phyloP scores from a whole-genome alignment of 2,797 vertebrate genomes.

The Macropodus opercularis region DNA sequence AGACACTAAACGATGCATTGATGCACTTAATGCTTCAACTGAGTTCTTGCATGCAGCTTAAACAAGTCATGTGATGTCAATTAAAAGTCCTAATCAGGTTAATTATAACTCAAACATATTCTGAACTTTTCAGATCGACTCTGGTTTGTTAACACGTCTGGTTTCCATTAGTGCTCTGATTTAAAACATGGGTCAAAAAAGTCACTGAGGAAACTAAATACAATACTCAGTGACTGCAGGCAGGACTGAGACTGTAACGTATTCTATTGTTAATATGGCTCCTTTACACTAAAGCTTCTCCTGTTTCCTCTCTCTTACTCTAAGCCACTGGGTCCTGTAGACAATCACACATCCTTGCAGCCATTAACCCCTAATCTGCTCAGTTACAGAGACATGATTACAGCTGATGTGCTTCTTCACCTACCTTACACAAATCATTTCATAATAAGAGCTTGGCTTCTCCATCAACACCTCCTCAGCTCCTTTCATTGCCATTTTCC shows the following conservation, averaged over 20 bases:
- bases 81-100: background rate
- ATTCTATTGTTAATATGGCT: background rate
- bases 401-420: background rate
- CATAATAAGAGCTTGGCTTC: constrained; percentile 5
- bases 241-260: too few relatives aligned
- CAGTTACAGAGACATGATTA: constrained; percentile 4
- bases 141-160: background rate
- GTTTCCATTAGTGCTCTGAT: background rate
- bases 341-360: background rate
- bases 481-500: too few relatives aligned
- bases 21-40: background rate
- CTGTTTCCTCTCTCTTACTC: background rate
- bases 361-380: constrained; percentile 17
- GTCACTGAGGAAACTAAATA: background rate
- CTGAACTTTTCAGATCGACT: background rate
- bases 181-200: background rate
- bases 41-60: constrained; percentile 2
- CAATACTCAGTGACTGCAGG: background rate
- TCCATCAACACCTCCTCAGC: constrained; percentile 20
- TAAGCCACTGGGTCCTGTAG: background rate
- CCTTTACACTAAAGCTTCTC: constrained; percentile 1
- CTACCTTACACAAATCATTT: background rate
- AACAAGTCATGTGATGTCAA: background rate
- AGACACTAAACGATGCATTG: background rate
- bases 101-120: background rate